Base-by-base conservation (phyloP, 2,888 invertebrate genomes). In the Cetonia aurata region DNA sequence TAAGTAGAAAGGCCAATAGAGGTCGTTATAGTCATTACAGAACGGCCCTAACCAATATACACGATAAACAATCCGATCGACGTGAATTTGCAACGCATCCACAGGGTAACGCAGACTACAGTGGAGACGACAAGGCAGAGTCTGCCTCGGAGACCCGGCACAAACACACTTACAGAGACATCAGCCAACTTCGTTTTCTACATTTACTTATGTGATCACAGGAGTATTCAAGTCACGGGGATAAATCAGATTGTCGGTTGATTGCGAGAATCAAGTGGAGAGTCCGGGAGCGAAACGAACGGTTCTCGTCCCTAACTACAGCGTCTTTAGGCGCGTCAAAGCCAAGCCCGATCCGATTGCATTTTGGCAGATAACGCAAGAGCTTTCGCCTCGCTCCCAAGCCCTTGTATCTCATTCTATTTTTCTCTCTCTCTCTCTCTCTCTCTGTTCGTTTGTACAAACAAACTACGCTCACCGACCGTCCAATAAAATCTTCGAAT, bases 171-270 rank as follows among this genome's bases (percentile, higher is more conserved):
- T 48, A 62, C 62, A 48, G 48, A 62, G 62, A 62, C 62, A 62
- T 62, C 48, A 33, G 33, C 46, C 79, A 82, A 81, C 81, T 81
- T 79, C 79, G 79, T 79, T 81, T 81, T 78, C 79, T 78, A 78
- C 77, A 80, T 79, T 80, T 79, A 78, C 77, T 80, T 79, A 79
- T 76, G 76, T 76, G 78, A 79, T 77, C 77, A 76, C 73, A 75
- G 74, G 75, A 75, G 76, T 79, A 81, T 81, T 80, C 81, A 73
- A 76, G 73, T 75, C 81, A 81, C 81, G 80, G 72, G 69, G 75
- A 69, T 76, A 81, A 81, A 81, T 81, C 80, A 76, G 77, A 80
- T 81, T 80, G 75, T 71, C 75, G 77, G 77, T 78, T 81, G 81
- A 81, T 81, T 80, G 81, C 80, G 78, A 78, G 79, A 80, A 80